Base-by-base conservation (phyloP, 2,113 vertebrate genomes). In the Sinocyclocheilus anshuiensis region DNA sequence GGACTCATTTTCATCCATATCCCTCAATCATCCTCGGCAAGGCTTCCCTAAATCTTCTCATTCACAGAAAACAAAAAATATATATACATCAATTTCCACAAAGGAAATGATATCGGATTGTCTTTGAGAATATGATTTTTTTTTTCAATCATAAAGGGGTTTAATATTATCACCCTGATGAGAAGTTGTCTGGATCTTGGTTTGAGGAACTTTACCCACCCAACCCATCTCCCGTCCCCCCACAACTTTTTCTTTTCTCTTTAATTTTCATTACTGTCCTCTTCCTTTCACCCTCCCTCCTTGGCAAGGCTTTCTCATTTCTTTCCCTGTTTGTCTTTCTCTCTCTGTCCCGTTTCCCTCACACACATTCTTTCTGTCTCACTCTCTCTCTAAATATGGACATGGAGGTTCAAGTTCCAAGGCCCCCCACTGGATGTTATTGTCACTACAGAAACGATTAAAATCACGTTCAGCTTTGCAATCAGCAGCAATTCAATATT, bases 1-100 rank as follows among this genome's bases (percentile, higher is more conserved):
- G 81, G 81, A 83, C 81, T 83, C 81, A 83, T 83, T 83, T 83
- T 72, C 10, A 83, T 72, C 81, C 81, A 72, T 83, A 26, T 83
- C 26, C 48, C 42, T n/a, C 45, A 83, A 63, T 69, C 18, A n/a
- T 83, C 65, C 81, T 53, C 65, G 26, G 6, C 65, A 55, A 72
- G 5, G 81, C 48, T 72, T 42, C 65, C 36, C 18, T 69, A 8
- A 55, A 71, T 83, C 63, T 83, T 55, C 65, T 53, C 11, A 53
- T 71, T 71, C 81, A 71, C 63, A 53, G 9, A 71, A 48, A 36
- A 45, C 42, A 11, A 45, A 45, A 45, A 57, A 59, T 4, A n/a
- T 20, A 45, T 11, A 48, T 48, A 42, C 10, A 83, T 72, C 18
- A 72, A 50, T 55, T 82, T 65, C 65, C 1, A 12, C 15, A 67